Evolutionary conservation across 2,797 vertebrate species (phyloP), one percentile per base, ranked within the genome.

Genomic region (Alcedo quadribrachys): DNA sequence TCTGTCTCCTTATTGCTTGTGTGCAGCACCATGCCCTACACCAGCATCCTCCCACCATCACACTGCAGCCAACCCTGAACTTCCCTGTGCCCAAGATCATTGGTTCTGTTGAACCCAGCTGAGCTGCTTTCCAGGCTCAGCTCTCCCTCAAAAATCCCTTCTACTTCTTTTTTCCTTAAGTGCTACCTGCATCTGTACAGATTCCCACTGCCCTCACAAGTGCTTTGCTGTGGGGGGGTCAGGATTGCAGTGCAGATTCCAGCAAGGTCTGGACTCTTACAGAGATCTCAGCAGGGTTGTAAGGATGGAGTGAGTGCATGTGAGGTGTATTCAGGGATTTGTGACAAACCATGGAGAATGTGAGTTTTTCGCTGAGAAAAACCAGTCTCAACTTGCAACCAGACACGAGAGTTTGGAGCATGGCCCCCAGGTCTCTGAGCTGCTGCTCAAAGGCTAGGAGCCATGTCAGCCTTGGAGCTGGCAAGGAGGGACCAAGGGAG

Each of bases 21-120:
- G 3, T 28, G 27, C 61, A 73, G 51, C 75, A 35, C 19, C 25
- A 2, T 30, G 10, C 12, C 28, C 76, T 45, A 6, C 18, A 11
- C 55, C 28, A 22, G 13, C 30, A n/a, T 14, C 40, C 35, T 63
- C 2, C 1, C 57, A 35, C 10, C 1, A 0, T 21, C 13, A 4
- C 9, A 32, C 33, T 60, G 46, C 32, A 33, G 32, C 25, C 71
- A 48, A 8, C 58, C 28, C 46, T n/a, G 63, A 37, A 20, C 78
- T 35, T 11, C 15, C 12, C 22, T 40, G 19, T 42, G 68, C 54
- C 58, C 60, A 7, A 5, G 9, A 6, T 5, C 9, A 4, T 8
- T 9, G 28, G 19, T 21, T 21, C 63, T 57, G 24, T 3, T 82
- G 73, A 67, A 60, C 28, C 18, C 37, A 63, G 55, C 24, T 46